phyloP scores from a whole-genome alignment of 2,797 vertebrate genomes.

The Melanotaenia parkinsoni region DNA sequence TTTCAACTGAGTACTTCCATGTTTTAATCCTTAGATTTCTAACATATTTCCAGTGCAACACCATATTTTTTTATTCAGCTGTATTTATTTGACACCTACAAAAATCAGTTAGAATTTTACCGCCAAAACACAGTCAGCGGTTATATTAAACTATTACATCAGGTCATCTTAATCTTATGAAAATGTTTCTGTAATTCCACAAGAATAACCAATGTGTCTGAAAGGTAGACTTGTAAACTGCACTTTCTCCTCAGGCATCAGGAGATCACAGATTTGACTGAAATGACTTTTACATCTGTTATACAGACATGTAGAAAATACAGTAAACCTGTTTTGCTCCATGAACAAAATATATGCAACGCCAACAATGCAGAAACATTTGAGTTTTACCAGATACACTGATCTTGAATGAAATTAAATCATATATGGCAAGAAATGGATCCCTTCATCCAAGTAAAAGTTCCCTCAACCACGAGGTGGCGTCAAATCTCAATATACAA shows the following conservation, averaged over 20 bases:
- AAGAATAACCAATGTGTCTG: background rate
- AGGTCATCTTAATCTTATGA: background rate
- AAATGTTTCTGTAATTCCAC: background rate
- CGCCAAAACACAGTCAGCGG: background rate
- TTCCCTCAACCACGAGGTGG: conserved; percentile 34
- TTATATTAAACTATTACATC: background rate
- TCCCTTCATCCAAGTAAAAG: background rate
- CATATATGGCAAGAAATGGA: background rate
- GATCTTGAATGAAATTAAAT: background rate
- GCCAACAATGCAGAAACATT: background rate
- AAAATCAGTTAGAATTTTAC: background rate
- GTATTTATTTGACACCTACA: background rate
- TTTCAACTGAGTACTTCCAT: too few relatives aligned
- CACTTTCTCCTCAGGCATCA: background rate
- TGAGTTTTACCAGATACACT: background rate
- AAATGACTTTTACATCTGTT: background rate
- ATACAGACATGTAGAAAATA: background rate
- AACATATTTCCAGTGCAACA: background rate
- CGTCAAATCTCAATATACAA: background rate
- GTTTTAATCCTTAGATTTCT: background rate
- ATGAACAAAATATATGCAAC: background rate
- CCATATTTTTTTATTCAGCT: background rate
- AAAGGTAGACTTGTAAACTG: background rate
- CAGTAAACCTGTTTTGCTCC: background rate
- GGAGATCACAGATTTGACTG: background rate